A percentile compares a stretch with the other conserved stretches of the same genome.
phyloP scores from a whole-genome alignment of 2,888 invertebrate genomes.

The Andrena praecox region DNA sequence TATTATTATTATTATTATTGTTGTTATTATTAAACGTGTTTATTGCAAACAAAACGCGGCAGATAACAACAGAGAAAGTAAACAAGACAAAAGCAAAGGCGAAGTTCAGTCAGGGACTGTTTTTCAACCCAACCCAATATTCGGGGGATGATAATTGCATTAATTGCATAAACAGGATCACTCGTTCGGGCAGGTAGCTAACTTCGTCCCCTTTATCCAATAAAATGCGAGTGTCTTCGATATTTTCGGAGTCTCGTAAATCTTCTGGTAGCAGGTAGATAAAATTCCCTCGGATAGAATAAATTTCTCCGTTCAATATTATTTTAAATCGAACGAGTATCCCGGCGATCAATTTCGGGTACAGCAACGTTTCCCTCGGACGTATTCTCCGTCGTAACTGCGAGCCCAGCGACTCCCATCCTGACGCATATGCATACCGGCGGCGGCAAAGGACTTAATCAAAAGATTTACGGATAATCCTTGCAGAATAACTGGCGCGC shows the following conservation, averaged over 20 bases:
- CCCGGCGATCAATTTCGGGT: neutral
- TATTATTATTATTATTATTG: too few relatives aligned
- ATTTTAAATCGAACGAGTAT: constrained; percentile 9
- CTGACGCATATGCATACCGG: constrained; percentile 10
- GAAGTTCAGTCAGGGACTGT: too few relatives aligned
- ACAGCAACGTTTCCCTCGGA: neutral
- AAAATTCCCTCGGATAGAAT: neutral
- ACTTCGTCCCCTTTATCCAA: neutral
- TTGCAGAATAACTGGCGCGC: neutral
- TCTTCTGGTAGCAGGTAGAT: neutral
- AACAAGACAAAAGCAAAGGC: too few relatives aligned
- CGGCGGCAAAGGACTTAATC: constrained; percentile 5
- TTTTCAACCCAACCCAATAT: too few relatives aligned
- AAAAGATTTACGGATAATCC: constrained; percentile 24
- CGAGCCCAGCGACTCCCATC: neutral
- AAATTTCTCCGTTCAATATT: neutral
- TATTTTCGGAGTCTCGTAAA: neutral
- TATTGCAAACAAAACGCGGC: too few relatives aligned
- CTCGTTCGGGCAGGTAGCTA: neutral
- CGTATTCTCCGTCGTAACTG: neutral
- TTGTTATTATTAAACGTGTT: too few relatives aligned
- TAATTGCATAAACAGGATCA: too few relatives aligned
- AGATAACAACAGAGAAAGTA: too few relatives aligned
- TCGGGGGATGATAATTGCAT: too few relatives aligned
- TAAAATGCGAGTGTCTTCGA: neutral